These are phyloP conservation scores for Myodes glareolus DNA, from an alignment of 2,113 vertebrate genomes.

Conservation along the genomic window DNA sequence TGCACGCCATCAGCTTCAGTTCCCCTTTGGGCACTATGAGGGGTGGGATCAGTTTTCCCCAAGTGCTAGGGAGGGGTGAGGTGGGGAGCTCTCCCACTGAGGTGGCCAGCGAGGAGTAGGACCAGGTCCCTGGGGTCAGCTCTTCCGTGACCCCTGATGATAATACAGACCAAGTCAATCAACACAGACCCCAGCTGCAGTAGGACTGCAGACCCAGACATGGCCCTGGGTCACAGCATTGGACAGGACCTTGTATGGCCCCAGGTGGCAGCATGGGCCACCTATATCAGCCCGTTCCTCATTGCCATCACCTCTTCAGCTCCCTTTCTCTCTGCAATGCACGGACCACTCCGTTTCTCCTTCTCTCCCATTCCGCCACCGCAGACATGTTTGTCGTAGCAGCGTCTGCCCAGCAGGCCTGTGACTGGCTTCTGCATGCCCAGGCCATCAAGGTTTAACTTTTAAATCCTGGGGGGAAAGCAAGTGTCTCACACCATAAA, in stretches of 20 bases:
- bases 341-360: no score
- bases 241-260: neutral
- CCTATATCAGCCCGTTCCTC: neutral
- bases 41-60: neutral
- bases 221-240: neutral
- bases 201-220: neutral
- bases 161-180: neutral
- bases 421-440: neutral
- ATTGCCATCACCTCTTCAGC: neutral
- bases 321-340: neutral
- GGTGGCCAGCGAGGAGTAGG: neutral
- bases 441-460: neutral
- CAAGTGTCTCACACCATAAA: constrained; percentile 43
- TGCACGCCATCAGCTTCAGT: neutral
- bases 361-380: no score
- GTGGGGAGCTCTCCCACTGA: neutral
- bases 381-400: neutral
- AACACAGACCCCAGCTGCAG: neutral
- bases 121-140: neutral
- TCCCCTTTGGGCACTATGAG: neutral
- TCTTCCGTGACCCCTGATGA: neutral
- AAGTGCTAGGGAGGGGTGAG: neutral
- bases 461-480: constrained; percentile 47
- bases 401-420: neutral
- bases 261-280: neutral